Conservation (phyloP, 2,797 vertebrate genomes). For the Microctenopoma steveboyesi region DNA sequence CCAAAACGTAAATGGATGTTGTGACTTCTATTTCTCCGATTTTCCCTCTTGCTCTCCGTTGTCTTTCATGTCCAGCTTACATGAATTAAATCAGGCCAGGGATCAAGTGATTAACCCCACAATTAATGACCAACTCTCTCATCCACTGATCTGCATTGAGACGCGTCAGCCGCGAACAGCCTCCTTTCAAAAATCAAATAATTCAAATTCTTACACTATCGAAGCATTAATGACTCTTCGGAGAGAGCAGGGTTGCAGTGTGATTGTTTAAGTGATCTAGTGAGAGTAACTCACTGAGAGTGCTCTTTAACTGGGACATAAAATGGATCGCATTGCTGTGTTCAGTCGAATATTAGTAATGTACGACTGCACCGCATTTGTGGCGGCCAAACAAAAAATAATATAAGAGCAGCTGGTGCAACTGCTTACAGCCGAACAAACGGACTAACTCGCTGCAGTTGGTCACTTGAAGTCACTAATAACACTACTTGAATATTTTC, state of each 20-base stretch:
- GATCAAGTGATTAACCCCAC: neutral
- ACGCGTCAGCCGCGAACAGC: neutral
- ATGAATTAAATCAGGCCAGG: neutral
- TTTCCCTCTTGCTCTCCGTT: neutral
- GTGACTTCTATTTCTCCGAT: neutral
- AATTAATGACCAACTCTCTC: neutral
- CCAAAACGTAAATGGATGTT: neutral
- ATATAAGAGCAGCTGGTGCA: neutral
- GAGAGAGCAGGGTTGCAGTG: neutral
- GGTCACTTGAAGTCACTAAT: no score
- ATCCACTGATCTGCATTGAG: neutral
- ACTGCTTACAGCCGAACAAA: neutral
- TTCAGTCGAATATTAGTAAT: neutral
- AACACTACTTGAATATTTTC: no score
- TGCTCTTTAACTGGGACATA: neutral
- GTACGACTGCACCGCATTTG: neutral
- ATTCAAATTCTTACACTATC: slow-evolving; percentile 11
- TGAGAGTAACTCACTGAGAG: neutral
- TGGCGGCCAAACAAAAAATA: neutral
- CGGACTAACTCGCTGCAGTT: neutral
- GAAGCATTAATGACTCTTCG: slow-evolving; percentile 1
- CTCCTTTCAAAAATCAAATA: slow-evolving; percentile 5
- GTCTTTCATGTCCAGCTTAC: neutral
- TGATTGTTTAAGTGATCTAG: slow-evolving; percentile 6
- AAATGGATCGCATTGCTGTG: slow-evolving; percentile 1